phyloP scores from a whole-genome alignment of 2,797 vertebrate genomes.

The Eupleurogrammus muticus region DNA sequence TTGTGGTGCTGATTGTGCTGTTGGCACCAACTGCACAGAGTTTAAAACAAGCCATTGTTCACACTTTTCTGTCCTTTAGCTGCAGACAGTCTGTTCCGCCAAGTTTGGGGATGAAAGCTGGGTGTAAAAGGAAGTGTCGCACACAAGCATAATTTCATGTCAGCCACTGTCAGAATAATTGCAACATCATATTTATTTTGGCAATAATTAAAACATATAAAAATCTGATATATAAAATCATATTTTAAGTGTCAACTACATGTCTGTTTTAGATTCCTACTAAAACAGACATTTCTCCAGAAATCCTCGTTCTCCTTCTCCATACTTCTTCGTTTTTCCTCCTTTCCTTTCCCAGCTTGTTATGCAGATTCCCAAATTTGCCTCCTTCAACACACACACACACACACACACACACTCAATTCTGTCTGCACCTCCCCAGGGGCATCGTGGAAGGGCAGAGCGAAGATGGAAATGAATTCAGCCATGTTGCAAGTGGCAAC shows the following conservation, averaged over 20 bases:
- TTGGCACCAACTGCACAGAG: slow-evolving; percentile 34
- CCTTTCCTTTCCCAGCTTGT: slow-evolving; percentile 76
- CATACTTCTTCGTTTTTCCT: slow-evolving; percentile 53
- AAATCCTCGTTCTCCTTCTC: slow-evolving; percentile 49
- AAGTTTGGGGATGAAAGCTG: slow-evolving; percentile 15
- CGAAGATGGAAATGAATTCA: slow-evolving; percentile 88
- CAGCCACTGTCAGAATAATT: neutral
- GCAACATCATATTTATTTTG: neutral
- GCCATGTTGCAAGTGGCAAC: slow-evolving; percentile 89
- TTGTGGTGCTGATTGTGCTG: slow-evolving; percentile 33
- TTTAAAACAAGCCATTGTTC: slow-evolving; percentile 31
- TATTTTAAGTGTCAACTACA: slow-evolving; percentile 1
- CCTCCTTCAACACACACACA: slow-evolving; percentile 67
- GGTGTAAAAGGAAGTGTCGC: neutral
- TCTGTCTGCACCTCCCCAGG: slow-evolving; percentile 82
- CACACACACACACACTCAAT: slow-evolving; percentile 51
- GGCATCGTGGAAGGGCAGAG: slow-evolving; percentile 84
- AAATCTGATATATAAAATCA: neutral
- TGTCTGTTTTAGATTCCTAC: slow-evolving; percentile 14
- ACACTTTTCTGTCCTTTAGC: slow-evolving; percentile 17
- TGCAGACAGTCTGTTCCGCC: slow-evolving; percentile 41
- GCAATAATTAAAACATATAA: neutral
- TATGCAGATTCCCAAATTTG: slow-evolving; percentile 83
- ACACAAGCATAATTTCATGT: neutral
- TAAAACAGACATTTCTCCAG: slow-evolving; percentile 31